Base-by-base conservation (phyloP, 1,140 invertebrate species). In the Zeugodacus cucurbitae region DNA sequence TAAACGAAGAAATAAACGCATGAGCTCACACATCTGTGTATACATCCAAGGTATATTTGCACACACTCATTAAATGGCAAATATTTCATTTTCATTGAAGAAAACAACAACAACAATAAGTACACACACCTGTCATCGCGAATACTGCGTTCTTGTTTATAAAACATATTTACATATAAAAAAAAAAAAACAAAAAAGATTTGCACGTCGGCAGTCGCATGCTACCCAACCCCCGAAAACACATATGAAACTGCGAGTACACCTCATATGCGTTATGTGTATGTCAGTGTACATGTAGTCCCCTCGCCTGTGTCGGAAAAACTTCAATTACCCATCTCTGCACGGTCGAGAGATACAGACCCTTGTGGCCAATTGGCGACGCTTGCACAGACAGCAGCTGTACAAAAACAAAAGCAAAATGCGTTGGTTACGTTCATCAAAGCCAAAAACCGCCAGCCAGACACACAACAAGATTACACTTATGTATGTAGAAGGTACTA, bases 401-500 rank as follows among this genome's bases (percentile, higher is more conserved):
- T 17, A 54, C 14, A 41, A 8, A 37, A 44, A 78, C 58, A 48
- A 82, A 82, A 26, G 48, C 32, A 11, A 14, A n/a, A 78, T 41
- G 20, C 29, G 10, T 82, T 48, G 41, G 48, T 82, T 41, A 14
- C 29, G 10, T 82, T 48, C 74, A 82, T 82, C 74, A 82, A 82
- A 82, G 74, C 74, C 74, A 82, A 82, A 62, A 62, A 82, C 74
- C 74, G 74, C 37, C 41, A 41, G 74, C 10, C 14, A n/a, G n/a
- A n/a, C n/a, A 54, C 48, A 54, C 48, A 54, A 82, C 41, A 82
- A 78, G 74, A 48, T 48, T 82, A 54, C n/a, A n/a, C n/a, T n/a
- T n/a, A n/a, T n/a, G n/a, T n/a, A n/a, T n/a, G n/a, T n/a, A n/a
- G n/a, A n/a, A n/a, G n/a, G n/a, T n/a, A n/a, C n/a, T n/a, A n/a